phyloP scores from a whole-genome alignment of 2,797 vertebrate genomes.

The Taenioides sp. region DNA sequence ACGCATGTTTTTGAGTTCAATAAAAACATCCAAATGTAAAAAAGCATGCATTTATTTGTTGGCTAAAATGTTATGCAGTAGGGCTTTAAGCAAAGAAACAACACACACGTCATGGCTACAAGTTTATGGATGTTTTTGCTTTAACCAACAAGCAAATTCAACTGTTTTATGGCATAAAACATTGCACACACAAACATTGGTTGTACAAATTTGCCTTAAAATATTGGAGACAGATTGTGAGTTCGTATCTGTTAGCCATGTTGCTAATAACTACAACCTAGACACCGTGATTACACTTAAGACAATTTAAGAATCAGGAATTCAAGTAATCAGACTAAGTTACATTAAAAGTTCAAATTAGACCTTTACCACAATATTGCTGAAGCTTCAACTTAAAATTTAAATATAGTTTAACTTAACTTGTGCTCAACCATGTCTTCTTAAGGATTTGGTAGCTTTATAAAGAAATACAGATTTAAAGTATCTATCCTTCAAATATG shows the following conservation, averaged over 20 bases:
- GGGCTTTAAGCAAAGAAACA: background rate
- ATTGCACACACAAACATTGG: background rate
- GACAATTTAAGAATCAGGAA: too few relatives aligned
- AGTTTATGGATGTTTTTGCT: background rate
- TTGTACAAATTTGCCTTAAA: background rate
- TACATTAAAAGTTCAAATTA: background rate
- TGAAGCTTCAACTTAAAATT: background rate
- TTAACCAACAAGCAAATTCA: background rate
- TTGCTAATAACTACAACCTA: background rate
- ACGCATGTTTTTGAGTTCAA: too few relatives aligned
- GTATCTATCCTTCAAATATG: constrained; percentile 21
- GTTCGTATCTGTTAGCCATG: background rate
- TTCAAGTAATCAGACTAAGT: background rate
- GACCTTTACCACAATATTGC: background rate
- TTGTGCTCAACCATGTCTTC: background rate
- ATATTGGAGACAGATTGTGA: background rate
- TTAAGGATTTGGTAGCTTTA: background rate
- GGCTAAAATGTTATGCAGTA: too few relatives aligned
- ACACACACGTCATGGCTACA: background rate
- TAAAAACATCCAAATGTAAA: too few relatives aligned
- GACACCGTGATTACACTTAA: too few relatives aligned
- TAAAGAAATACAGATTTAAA: background rate
- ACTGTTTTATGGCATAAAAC: too few relatives aligned
- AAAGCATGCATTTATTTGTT: too few relatives aligned
- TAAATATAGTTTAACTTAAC: background rate